Evolutionary conservation across 1,140 invertebrate genomes (phyloP).

Genomic region (Aphaenogaster rudis): DNA sequence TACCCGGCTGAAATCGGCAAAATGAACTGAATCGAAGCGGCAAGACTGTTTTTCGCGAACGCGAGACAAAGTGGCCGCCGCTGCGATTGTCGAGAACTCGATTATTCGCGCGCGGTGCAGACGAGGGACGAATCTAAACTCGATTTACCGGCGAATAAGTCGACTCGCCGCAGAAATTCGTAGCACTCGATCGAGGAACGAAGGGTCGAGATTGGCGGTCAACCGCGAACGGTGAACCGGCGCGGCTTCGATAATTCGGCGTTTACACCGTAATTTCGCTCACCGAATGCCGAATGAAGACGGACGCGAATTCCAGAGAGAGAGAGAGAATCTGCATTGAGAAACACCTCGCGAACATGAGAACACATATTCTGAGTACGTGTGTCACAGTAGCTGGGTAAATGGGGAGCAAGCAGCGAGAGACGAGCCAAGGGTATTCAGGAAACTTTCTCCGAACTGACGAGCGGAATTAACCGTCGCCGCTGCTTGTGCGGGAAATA

Average conservation of each 20-base stretch:
- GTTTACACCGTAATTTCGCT: conserved; percentile 71
- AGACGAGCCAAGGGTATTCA: conserved; percentile 18
- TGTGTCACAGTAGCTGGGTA: neutral
- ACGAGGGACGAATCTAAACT: conserved; percentile 61
- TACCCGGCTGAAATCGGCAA: conserved; percentile 11
- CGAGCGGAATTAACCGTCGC: conserved; percentile 46
- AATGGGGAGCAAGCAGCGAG: neutral
- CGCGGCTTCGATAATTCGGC: conserved; percentile 70
- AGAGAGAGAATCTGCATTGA: neutral
- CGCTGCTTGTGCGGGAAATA: neutral
- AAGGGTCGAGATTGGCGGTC: conserved; percentile 70
- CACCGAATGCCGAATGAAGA: conserved; percentile 28
- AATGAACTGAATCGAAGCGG: conserved; percentile 27
- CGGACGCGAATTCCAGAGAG: conserved; percentile 47
- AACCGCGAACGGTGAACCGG: conserved; percentile 72
- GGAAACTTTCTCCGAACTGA: conserved; percentile 49
- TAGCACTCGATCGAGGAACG: conserved; percentile 61
- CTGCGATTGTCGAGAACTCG: conserved; percentile 50
- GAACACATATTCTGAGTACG: conserved; percentile 1
- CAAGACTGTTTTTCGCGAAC: conserved; percentile 42
- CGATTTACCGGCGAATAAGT: conserved; percentile 68
- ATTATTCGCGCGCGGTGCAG: conserved; percentile 52
- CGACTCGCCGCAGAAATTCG: conserved; percentile 65
- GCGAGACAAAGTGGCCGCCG: neutral
- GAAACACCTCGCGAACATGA: conserved; percentile 19